Evolutionary conservation across 1,140 invertebrate genomes (phyloP).

Genomic region (Drosophila parabipectinata): DNA sequence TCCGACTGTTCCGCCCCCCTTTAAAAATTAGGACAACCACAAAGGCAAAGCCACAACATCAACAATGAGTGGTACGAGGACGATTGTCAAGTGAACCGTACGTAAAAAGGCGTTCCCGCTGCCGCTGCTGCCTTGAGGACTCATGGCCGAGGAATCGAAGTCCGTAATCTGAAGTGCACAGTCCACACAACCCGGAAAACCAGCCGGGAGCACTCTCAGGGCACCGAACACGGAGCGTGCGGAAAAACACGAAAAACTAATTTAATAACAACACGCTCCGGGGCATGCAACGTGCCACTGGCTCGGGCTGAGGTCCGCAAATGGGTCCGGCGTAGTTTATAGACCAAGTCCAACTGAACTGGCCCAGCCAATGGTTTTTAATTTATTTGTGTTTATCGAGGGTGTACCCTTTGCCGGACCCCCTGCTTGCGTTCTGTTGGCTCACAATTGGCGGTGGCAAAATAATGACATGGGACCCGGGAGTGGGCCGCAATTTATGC

Average conservation of each 20-base stretch:
- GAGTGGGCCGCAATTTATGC: conserved; percentile 53
- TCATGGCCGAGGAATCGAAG: conserved; percentile 23
- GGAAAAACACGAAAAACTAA: conserved; percentile 62
- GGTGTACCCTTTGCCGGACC: conserved; percentile 13
- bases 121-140: conserved; percentile 37
- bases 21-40: conserved; percentile 54
- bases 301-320: conserved; percentile 29
- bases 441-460: conserved; percentile 8
- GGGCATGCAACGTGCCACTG: conserved; percentile 29
- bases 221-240: background rate
- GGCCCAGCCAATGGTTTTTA: conserved; percentile 50
- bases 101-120: conserved; percentile 59
- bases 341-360: conserved; percentile 58
- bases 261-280: conserved; percentile 58
- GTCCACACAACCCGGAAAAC: conserved; percentile 24
- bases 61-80: conserved; percentile 45
- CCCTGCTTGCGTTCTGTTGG: background rate
- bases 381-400: conserved; percentile 65
- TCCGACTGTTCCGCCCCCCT: conserved; percentile 13
- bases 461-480: background rate
- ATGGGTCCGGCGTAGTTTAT: conserved; percentile 51
- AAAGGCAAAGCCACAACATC: conserved; percentile 43
- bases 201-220: background rate
- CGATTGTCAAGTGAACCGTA: conserved; percentile 57
- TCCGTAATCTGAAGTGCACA: conserved; percentile 10